Evolutionary conservation across 64 coral and sea anemone species (phyloP).

Genomic region (Hydrozoanthus tunicans): DNA sequence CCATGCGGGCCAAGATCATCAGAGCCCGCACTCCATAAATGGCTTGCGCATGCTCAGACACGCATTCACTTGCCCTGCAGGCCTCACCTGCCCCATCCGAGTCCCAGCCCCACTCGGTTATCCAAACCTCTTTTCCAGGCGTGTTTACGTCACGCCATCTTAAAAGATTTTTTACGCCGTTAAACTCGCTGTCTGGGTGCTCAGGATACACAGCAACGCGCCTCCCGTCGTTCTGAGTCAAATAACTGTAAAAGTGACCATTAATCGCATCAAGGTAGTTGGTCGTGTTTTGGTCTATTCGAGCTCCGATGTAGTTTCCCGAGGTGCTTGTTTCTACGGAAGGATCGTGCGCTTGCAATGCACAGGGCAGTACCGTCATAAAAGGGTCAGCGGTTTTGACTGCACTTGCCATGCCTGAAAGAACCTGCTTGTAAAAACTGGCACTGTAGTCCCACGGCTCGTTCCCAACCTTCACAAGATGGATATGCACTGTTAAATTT

Average conservation of each 20-base stretch:
- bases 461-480: conserved; percentile 5
- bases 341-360: conserved; percentile 19
- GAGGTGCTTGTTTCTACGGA: neutral
- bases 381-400: conserved; percentile 23
- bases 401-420: conserved; percentile 34
- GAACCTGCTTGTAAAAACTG: conserved; percentile 32
- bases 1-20: conserved; percentile 2
- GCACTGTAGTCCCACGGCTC: conserved; percentile 32
- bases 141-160: conserved; percentile 13
- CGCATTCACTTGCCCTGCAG: conserved; percentile 23
- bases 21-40: conserved; percentile 7
- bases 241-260: conserved; percentile 23
- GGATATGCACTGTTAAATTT: neutral
- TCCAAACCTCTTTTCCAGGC: conserved; percentile 1
- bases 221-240: conserved; percentile 22
- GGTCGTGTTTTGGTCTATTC: conserved; percentile 28
- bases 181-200: conserved; percentile 43
- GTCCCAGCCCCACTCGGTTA: conserved; percentile 45
- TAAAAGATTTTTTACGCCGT: neutral
- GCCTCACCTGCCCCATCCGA: conserved; percentile 13
- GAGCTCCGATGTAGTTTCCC: conserved; percentile 36
- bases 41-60: conserved; percentile 47
- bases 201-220: conserved; percentile 14
- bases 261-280: conserved; percentile 28
- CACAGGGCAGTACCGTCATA: conserved; percentile 30